Base-by-base conservation (phyloP, 2,113 vertebrate species). In the Picathartes gymnocephalus region DNA sequence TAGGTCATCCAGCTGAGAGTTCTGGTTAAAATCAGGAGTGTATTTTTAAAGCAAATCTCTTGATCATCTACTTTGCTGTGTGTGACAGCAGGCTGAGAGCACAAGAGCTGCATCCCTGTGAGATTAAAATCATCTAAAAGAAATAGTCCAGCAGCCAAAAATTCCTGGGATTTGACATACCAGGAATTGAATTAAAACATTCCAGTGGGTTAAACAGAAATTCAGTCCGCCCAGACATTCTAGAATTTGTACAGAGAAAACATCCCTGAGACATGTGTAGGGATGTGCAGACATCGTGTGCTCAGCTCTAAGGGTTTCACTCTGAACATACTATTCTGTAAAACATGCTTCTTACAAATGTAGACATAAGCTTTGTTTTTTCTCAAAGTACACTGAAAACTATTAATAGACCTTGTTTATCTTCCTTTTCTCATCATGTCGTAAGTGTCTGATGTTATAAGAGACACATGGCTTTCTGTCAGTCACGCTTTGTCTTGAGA, bases 1-100 rank as follows among this genome's bases (percentile, higher is more conserved):
- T 86, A 86, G 50, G 71, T 50, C 60, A 74, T 72, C 23, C 54
- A n/a, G 28, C 71, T 53, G 78, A 76, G 17, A 13, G 11, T 90
- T 82, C 73, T 50, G 35, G 10, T 77, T 90, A 73, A 86, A 88
- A 83, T 64, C 24, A 80, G 15, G 42, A 71, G 15, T 44, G 31
- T 54, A 50, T 73, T 93, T 96, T 85, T 45, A 53, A 69, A 64
- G 39, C 85, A 82, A 85, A 84, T 54, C 37, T 86, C 57, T 88
- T 91, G 61, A 69, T 96, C 89, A 47, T 94, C 54, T 86, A 22
- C 37, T 80, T 79, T 77, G 17, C 37, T 77, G 88, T 3, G 1
- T 72, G 65, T 86, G 71, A 60, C 54, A 88, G 85, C 62, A 57
- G 58, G 33, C 54, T 83, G 33, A 62, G 54, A 94, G 37, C 50